Base-by-base conservation (phyloP, 35 echinoderm and acorn worm species). In the Heliocidaris tuberculata region DNA sequence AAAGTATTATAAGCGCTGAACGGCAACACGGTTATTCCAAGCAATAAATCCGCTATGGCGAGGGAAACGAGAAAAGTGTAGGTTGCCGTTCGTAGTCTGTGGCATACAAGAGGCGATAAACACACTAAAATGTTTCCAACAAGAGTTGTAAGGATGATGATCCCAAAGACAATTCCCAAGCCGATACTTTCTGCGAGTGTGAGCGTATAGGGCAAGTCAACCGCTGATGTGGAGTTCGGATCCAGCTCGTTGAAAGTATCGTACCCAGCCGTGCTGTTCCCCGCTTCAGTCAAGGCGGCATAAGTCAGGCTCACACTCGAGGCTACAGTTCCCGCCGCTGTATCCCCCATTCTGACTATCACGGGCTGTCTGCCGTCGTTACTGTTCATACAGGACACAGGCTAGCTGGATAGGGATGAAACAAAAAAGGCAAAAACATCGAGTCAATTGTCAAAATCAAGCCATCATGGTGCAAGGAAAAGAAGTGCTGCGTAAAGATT, bases 21-120 rank as follows among this genome's bases (percentile, higher is more conserved):
- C 29, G 98, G 98, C 88, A 99, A 78, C 19, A 99, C 98, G 16
- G 95, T 95, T 17, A 99, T 94, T 35, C 98, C 98, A 7, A 99
- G 85, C 48, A 99, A 60, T 16, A 97, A 59, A 94, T 99, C 98
- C 42, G 96, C 96, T 27, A 95, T 85, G 31, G 98, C 98, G 19
- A 99, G 94, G 17, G 98, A 97, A 6, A 99, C 95, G 0, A 99
- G 94, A 93, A 99, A 99, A 49, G 94, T 97, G 60, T 97, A 97
- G 4, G 98, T 99, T 1, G 95, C 96, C 27, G 95, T 99, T 48
- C 96, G 95, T 65, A 99, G 92, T 86, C 95, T 90, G 31, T 88
- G 90, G 85, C 96, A 97, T 21, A 99, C 93, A 24, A 99, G 47
- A 27, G 98, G 98, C 15, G 98, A 99, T 50, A 99, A 86, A 88